A percentile compares a stretch with the other conserved stretches of the same genome.
phyloP scores from a whole-genome alignment of 2,797 vertebrate genomes.

The Micropoecilia bifurca region DNA sequence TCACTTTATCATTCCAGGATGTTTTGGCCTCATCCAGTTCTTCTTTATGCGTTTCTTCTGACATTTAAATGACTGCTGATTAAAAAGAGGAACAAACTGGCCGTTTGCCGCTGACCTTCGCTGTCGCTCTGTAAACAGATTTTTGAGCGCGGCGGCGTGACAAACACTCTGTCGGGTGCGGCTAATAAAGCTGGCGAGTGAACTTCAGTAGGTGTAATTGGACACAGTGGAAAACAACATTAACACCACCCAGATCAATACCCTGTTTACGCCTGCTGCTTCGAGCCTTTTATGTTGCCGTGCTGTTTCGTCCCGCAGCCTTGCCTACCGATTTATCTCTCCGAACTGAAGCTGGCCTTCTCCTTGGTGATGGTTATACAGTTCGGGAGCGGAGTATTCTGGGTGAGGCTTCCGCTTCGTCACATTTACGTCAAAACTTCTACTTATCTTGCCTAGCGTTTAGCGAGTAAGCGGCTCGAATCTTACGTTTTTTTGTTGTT shows the following conservation, averaged over 20 bases:
- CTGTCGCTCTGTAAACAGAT: not conserved
- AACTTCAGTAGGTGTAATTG: conserved; percentile 12
- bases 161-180: not conserved
- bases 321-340: conserved; percentile 73
- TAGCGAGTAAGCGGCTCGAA: too few relatives aligned
- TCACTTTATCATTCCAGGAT: not conserved
- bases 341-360: conserved; percentile 73
- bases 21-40: not conserved
- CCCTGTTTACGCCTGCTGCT: not conserved
- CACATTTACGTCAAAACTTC: not conserved
- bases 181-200: conserved; percentile 9
- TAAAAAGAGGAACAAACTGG: not conserved
- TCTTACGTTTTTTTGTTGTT: not conserved
- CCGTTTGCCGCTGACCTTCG: not conserved
- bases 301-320: conserved; percentile 49
- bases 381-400: conserved; percentile 76
- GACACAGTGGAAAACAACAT: conserved; percentile 12
- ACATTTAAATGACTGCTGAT: not conserved
- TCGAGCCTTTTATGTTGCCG: not conserved
- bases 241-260: conserved; percentile 14
- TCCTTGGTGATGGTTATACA: conserved; percentile 72
- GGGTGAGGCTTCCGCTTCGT: conserved; percentile 48
- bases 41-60: not conserved
- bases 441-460: not conserved
- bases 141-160: not conserved